Conservation (phyloP, 2,888 invertebrate genomes). For the Seira musarum region DNA sequence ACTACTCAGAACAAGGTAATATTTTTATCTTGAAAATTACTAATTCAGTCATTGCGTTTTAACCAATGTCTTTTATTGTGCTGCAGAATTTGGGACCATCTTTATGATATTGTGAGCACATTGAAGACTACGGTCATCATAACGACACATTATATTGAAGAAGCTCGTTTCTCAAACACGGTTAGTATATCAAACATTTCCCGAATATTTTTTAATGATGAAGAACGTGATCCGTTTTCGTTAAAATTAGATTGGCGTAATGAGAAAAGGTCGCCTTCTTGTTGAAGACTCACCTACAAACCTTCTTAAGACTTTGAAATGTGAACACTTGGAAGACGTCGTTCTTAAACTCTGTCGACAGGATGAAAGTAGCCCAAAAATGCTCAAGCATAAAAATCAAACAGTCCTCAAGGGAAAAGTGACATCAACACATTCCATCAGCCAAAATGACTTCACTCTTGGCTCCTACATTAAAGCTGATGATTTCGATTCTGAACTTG, state of each 20-base stretch:
- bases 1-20: slow-evolving; percentile 21
- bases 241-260: slow-evolving; percentile 22
- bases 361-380: neutral
- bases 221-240: no score
- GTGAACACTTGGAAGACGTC: slow-evolving; percentile 25
- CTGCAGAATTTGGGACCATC: slow-evolving; percentile 77
- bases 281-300: slow-evolving; percentile 40
- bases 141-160: slow-evolving; percentile 62
- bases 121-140: slow-evolving; percentile 34
- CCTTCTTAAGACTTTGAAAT: slow-evolving; percentile 12
- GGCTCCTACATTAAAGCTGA: no score
- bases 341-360: slow-evolving; percentile 34
- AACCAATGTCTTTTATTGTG: slow-evolving; percentile 78
- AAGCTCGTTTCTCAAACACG: slow-evolving; percentile 31
- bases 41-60: neutral
- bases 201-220: no score
- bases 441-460: no score
- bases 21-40: neutral
- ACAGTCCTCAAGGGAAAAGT: no score
- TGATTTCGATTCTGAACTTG: no score
- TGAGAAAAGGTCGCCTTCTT: slow-evolving; percentile 49
- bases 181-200: slow-evolving; percentile 23
- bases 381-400: no score
- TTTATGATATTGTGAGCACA: slow-evolving; percentile 20
- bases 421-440: no score